phyloP scores from a whole-genome alignment of 2,888 invertebrate genomes.

The Epirrita christyi region DNA sequence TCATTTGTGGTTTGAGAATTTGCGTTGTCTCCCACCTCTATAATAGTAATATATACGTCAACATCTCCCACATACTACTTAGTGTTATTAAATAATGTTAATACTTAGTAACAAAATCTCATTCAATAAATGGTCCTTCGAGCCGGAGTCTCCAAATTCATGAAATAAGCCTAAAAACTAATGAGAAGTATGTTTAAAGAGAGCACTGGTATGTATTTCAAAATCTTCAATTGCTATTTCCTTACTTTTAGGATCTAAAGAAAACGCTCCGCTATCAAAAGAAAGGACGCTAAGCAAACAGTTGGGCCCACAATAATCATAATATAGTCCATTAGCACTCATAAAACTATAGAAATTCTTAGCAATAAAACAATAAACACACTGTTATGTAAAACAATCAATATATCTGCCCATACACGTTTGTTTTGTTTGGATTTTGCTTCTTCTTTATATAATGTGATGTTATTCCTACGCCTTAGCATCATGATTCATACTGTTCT shows the following conservation, averaged over 20 bases:
- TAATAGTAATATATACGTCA: too few species aligned
- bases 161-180: too few species aligned
- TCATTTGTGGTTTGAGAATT: conserved; percentile 1
- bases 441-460: conserved; percentile 33
- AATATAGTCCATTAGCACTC: conserved; percentile 36
- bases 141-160: too few species aligned
- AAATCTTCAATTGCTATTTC: too few species aligned
- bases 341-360: conserved; percentile 31
- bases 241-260: too few species aligned
- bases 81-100: too few species aligned
- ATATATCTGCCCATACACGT: conserved; percentile 19
- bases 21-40: background rate
- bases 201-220: too few species aligned
- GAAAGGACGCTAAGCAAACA: conserved; percentile 1
- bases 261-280: background rate
- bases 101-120: too few species aligned
- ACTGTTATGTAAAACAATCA: conserved; percentile 32
- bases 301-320: conserved; percentile 5
- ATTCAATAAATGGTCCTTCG: too few species aligned
- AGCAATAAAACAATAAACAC: conserved; percentile 23
- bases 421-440: conserved; percentile 36
- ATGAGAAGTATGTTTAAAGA: too few species aligned
- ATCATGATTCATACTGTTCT: conserved; percentile 64
- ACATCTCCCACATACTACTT: too few species aligned
- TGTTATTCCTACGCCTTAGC: conserved; percentile 58